phyloP scores from a whole-genome alignment of 1,140 invertebrate genomes.

The Eriocheir sinensis region DNA sequence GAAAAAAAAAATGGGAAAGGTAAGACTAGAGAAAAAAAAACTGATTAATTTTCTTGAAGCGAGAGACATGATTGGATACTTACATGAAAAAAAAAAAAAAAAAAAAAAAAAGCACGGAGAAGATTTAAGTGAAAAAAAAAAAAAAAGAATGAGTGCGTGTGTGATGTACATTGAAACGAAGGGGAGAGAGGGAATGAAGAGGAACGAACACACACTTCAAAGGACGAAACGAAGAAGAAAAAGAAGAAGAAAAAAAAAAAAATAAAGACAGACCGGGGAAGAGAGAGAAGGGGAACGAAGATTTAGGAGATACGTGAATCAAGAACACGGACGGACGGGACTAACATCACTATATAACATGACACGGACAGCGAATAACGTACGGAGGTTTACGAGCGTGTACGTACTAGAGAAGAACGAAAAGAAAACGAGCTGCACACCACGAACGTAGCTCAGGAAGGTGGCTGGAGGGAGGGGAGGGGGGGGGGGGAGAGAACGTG shows the following conservation, averaged over 20 bases:
- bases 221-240: background rate
- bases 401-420: background rate
- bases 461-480: background rate
- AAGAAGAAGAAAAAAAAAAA: background rate
- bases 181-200: no score
- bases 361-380: no score
- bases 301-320: background rate
- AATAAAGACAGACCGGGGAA: background rate
- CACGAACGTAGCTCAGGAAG: background rate
- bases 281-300: background rate
- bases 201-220: background rate
- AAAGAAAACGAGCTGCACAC: no score
- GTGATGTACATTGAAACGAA: no score
- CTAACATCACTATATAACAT: background rate
- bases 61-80: no score
- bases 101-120: no score
- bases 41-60: background rate
- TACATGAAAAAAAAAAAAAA: no score
- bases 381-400: background rate
- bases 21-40: no score
- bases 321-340: no score
- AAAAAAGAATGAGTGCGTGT: no score
- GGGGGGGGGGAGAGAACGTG: background rate
- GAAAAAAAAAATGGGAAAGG: no score
- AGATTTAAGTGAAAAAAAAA: no score